Conservation (phyloP, 1,140 invertebrate species). For the Bombus pascuorum region DNA sequence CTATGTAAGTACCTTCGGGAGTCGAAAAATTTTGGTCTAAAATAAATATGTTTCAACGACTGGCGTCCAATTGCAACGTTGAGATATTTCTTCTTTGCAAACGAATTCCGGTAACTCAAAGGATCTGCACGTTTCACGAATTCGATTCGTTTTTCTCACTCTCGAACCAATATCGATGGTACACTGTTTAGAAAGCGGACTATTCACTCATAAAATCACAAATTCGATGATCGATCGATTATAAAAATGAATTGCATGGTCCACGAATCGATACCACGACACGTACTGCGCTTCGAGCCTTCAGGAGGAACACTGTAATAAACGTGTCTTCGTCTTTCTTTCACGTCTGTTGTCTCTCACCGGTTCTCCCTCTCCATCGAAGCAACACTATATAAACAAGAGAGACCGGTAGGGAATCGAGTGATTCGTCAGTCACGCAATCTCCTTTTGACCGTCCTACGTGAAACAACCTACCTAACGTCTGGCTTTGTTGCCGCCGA, state of each 20-base stretch:
- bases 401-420: conserved; percentile 13
- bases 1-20: background rate
- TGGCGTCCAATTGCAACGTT: background rate
- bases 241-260: no score
- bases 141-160: background rate
- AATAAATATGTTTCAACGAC: background rate
- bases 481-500: background rate
- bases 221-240: background rate
- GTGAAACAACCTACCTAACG: background rate
- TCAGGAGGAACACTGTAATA: conserved; percentile 18
- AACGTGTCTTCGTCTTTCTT: conserved; percentile 26
- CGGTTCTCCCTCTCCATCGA: background rate
- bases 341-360: conserved; percentile 17
- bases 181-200: background rate
- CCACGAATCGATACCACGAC: conserved; percentile 22
- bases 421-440: background rate
- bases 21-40: background rate
- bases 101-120: background rate
- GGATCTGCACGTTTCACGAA: background rate
- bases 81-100: background rate
- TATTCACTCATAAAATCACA: background rate
- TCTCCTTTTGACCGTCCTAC: background rate
- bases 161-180: background rate
- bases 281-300: conserved; percentile 25
- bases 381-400: background rate